Percentiles rank a stretch among this genome's conserved stretches.
phyloP scores from a whole-genome alignment of 2,113 vertebrate genomes.

The Sylvilagus bachmani region DNA sequence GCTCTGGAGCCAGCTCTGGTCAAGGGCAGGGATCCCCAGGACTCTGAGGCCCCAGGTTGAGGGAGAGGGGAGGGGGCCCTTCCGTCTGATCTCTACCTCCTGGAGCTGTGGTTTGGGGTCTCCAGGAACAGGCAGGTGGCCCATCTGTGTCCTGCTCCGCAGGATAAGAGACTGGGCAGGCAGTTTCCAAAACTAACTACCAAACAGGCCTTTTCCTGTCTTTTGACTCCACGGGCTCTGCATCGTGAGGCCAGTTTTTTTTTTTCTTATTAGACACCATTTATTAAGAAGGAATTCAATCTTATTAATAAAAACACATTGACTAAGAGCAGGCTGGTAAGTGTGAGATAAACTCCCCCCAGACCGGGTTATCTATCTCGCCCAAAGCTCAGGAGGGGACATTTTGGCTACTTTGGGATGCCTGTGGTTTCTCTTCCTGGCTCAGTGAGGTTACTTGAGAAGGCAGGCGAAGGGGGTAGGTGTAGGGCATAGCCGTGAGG shows the following conservation, averaged over 20 bases:
- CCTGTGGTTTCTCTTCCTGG: neutral
- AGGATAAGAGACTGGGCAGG: neutral
- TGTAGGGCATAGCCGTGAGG: no score
- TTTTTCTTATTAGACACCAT: no score
- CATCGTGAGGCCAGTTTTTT: neutral
- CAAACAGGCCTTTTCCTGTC: neutral
- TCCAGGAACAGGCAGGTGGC: neutral
- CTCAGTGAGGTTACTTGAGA: neutral
- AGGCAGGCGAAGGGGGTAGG: neutral
- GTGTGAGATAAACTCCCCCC: neutral
- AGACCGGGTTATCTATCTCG: neutral
- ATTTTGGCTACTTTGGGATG: neutral
- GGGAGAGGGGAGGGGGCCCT: neutral
- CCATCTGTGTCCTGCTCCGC: neutral
- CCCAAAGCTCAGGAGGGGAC: neutral
- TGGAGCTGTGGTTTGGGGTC: accelerated
- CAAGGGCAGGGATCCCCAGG: neutral
- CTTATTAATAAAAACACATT: neutral
- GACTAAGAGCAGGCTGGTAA: neutral
- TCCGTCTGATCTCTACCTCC: neutral
- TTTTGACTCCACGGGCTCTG: neutral
- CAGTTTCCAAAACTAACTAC: neutral
- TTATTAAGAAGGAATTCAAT: neutral
- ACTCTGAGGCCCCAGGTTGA: neutral
- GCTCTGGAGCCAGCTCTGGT: neutral